Conservation (phyloP, 2,113 vertebrate species). For the Festucalex cinctus region DNA sequence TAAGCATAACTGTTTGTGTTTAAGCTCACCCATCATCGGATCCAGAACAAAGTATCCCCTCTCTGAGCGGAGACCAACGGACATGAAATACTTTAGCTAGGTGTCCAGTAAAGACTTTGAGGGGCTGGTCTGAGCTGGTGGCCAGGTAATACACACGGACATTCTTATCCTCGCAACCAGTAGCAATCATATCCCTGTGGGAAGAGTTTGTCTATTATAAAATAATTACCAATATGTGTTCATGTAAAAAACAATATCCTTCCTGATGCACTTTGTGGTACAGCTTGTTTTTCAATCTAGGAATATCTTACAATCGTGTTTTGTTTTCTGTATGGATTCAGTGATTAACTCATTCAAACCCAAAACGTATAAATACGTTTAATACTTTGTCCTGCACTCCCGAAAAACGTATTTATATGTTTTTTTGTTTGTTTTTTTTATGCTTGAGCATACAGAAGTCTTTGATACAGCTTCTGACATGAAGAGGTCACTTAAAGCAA, state of each 20-base stretch:
- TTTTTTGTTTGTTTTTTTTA: no score
- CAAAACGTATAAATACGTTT: no score
- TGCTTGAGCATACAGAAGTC: no score
- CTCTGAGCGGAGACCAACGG: constrained; percentile 92
- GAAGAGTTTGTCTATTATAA: neutral
- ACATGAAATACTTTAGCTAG: constrained; percentile 96
- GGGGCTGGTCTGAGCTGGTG: constrained; percentile 91
- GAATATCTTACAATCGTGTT: neutral
- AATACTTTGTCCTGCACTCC: no score
- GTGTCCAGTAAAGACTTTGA: constrained; percentile 93
- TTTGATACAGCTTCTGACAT: no score
- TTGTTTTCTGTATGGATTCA: neutral
- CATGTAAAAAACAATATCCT: neutral
- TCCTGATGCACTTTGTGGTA: neutral
- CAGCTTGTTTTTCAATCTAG: neutral
- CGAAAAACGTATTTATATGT: no score
- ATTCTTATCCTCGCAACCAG: constrained; percentile 95
- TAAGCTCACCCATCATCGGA: constrained; percentile 88
- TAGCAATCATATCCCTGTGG: constrained; percentile 95
- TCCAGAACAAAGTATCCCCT: constrained; percentile 96
- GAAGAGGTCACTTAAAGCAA: no score
- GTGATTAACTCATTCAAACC: no score
- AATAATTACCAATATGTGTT: neutral
- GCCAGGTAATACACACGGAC: constrained; percentile 96
- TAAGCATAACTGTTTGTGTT: neutral